Conservation (phyloP, 2,888 invertebrate species). For the Eupithecia centaureata region DNA sequence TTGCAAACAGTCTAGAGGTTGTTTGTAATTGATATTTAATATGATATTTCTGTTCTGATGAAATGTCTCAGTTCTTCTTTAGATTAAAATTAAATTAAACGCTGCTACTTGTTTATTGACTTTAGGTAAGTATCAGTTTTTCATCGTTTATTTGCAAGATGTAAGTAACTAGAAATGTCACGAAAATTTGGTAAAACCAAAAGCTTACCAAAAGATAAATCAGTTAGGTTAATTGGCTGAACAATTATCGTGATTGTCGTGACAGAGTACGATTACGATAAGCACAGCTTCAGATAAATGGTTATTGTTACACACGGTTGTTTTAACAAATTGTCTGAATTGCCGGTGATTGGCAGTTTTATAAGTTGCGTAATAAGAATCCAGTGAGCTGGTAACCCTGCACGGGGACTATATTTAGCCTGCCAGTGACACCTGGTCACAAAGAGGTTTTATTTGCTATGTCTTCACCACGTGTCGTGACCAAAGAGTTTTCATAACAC, state of each 20-base stretch:
- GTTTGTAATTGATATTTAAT: too few relatives aligned
- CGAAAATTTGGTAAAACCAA: not conserved
- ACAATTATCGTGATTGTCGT: slow-evolving; percentile 47
- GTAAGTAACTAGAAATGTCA: not conserved
- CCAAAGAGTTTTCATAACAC: not conserved
- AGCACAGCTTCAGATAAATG: slow-evolving; percentile 37
- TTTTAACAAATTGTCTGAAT: slow-evolving; percentile 30
- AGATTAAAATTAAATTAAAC: too few relatives aligned
- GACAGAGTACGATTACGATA: slow-evolving; percentile 43
- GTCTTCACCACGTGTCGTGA: too few relatives aligned
- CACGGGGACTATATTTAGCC: not conserved
- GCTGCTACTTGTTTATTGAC: not conserved
- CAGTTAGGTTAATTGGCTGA: slow-evolving; percentile 41
- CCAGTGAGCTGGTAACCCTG: not conserved
- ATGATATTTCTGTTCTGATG: too few relatives aligned
- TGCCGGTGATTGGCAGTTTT: slow-evolving; percentile 31
- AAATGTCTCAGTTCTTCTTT: too few relatives aligned
- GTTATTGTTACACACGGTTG: slow-evolving; percentile 26
- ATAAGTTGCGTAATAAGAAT: slow-evolving; percentile 21
- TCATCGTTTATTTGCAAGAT: not conserved
- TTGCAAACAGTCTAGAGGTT: too few relatives aligned
- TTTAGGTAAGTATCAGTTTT: not conserved
- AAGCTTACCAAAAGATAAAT: not conserved
- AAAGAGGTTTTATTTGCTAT: not conserved
- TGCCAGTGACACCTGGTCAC: not conserved